Evolutionary conservation across 2,797 vertebrate species (phyloP).

Genomic region (Takifugu rubripes): DNA sequence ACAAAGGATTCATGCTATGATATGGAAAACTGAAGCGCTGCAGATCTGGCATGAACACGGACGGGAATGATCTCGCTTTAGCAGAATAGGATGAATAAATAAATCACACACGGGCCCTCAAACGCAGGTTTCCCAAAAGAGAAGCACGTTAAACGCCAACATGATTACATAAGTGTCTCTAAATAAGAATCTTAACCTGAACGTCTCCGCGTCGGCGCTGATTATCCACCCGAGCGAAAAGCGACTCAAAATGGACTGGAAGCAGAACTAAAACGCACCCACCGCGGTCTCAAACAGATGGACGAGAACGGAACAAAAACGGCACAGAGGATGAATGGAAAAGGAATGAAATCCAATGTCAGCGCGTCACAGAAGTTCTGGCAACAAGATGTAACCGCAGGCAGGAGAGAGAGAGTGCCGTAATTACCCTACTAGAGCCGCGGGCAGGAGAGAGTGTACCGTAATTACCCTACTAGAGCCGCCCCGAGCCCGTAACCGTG

Average conservation of each 20-base stretch:
- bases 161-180: constrained; percentile 44
- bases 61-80: constrained; percentile 46
- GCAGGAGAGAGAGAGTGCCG: constrained; percentile 24
- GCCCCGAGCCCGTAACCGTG: constrained; percentile 16
- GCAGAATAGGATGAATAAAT: constrained; percentile 30
- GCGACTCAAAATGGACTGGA: not conserved
- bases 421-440: constrained; percentile 15
- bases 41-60: constrained; percentile 84
- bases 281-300: not conserved
- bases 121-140: not conserved
- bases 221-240: constrained; percentile 13
- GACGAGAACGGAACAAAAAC: constrained; percentile 22
- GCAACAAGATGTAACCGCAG: constrained; percentile 54
- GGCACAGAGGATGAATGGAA: constrained; percentile 37
- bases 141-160: constrained; percentile 7
- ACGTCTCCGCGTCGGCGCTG: constrained; percentile 18
- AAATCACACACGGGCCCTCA: not conserved
- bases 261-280: not conserved
- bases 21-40: constrained; percentile 81
- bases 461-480: constrained; percentile 56
- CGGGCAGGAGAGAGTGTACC: constrained; percentile 57
- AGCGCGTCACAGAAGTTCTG: constrained; percentile 40
- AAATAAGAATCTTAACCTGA: constrained; percentile 56
- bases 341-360: constrained; percentile 35
- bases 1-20: constrained; percentile 90